A percentile compares a stretch with the other conserved stretches of the same genome.
These are phyloP conservation scores for Calephelis nemesis DNA, from an alignment of 1,140 invertebrate genomes.

Conservation along the genomic window DNA sequence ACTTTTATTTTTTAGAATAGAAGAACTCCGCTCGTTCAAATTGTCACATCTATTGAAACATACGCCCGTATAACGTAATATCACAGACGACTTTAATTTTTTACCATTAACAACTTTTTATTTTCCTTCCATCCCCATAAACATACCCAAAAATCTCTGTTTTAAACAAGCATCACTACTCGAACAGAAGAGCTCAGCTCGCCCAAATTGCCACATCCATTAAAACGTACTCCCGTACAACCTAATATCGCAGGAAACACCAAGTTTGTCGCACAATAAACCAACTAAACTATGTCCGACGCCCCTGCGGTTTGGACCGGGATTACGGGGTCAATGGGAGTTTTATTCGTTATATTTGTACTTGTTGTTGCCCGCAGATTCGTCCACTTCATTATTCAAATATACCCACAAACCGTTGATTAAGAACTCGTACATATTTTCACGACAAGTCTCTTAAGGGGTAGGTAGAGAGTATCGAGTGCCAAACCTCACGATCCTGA, in stretches of 20 bases:
- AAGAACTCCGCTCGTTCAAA: too few relatives aligned
- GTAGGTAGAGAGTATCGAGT: too few relatives aligned
- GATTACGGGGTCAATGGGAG: background rate
- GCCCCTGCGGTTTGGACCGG: conserved; percentile 24
- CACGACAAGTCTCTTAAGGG: too few relatives aligned
- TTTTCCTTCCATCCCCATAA: too few relatives aligned
- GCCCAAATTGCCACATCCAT: conserved; percentile 1
- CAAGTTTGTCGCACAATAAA: conserved; percentile 27
- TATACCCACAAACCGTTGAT: too few relatives aligned
- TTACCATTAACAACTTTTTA: too few relatives aligned
- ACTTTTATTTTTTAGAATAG: too few relatives aligned
- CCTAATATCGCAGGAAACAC: conserved; percentile 25
- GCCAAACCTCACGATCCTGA: too few relatives aligned
- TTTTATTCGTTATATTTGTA: conserved; percentile 3
- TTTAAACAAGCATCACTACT: too few relatives aligned
- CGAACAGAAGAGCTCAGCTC: too few relatives aligned
- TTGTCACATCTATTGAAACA: conserved; percentile 4
- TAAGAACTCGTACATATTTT: too few relatives aligned
- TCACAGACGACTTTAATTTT: background rate
- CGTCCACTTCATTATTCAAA: background rate
- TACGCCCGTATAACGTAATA: conserved; percentile 16
- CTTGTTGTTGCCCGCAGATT: conserved; percentile 1
- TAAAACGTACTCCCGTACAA: conserved; percentile 9
- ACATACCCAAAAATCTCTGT: too few relatives aligned
- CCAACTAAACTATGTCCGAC: conserved; percentile 29